A percentile compares a stretch with the other conserved stretches of the same genome.
Evolutionary conservation across 1,140 invertebrate species (phyloP).

Genomic region (Hormaphis cornu): DNA sequence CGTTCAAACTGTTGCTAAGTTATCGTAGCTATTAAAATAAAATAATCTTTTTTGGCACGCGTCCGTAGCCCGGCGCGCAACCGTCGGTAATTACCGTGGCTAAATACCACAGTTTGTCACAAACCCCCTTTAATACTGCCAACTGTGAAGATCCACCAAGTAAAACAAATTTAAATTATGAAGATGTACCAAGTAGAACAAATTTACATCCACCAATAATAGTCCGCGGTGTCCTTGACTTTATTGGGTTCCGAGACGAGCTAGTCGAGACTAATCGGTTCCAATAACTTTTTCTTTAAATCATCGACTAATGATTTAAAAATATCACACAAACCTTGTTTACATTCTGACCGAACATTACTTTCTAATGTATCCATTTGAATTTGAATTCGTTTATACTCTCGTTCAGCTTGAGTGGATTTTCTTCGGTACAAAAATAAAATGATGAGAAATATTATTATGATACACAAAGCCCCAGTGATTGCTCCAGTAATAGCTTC

Average conservation of each 20-base stretch:
- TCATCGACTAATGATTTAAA: neutral
- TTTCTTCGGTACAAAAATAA: constrained; percentile 81
- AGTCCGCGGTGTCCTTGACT: neutral
- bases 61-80: too few relatives aligned
- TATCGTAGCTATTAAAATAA: too few relatives aligned
- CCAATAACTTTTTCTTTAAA: neutral
- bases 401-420: constrained; percentile 87
- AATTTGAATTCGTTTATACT: constrained; percentile 95
- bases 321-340: constrained; percentile 60
- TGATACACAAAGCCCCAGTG: constrained; percentile 68
- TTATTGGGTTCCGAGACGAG: neutral
- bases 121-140: neutral
- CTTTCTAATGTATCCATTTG: constrained; percentile 99
- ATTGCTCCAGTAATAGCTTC: constrained; percentile 79
- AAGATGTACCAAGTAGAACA: neutral
- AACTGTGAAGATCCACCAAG: neutral
- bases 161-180: neutral
- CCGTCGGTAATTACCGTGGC: too few relatives aligned
- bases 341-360: constrained; percentile 94
- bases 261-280: neutral
- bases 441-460: constrained; percentile 75
- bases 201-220: neutral
- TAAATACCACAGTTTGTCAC: neutral
- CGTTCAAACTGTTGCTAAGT: too few relatives aligned
- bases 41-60: too few relatives aligned